Evolutionary conservation across 1,140 invertebrate genomes (phyloP), one percentile per base, ranked within the genome.

Genomic region (Anagrus nilaparvatae): DNA sequence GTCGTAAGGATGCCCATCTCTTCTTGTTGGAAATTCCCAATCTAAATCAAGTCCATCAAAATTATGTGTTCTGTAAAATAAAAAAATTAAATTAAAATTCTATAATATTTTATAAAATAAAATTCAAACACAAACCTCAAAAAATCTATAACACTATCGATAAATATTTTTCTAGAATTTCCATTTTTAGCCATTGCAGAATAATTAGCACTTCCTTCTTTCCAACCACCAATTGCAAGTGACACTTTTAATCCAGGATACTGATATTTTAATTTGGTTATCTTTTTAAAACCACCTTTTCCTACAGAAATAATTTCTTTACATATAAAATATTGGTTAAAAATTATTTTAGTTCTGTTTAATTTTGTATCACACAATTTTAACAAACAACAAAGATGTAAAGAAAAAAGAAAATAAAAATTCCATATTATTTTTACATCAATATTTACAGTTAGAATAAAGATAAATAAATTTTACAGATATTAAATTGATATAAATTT

Each of bases 161-260:
- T 70, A 52, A 91, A 90, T 18, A 53, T 64, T 6, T 62, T 59
- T 42, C 87, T 72, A 6, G 62, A 60, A 3, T 63, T 56, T 0
- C 71, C 56, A 40, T 72, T 71, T 5, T 70, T 65, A 1, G 80
- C 83, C 70, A 93, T 73, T 1, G 61, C 67, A 1, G 86, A 90
- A 58, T 87, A 92, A 52, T 86, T 87, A 14, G 56, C 53, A 0
- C 84, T 87, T 0, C 85, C 87, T 63, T 91, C 85, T 54, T 87
- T 89, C 86, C 87, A 91, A 2, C 88, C 88, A 0, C 89, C 89
- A 27, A 93, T 82, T 7, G 85, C 86, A 3, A 92, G 51, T 2
- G 79, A 74, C 2, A 86, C 72, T 61, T 86, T 89, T 4, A 93
- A 57, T 47, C 79, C 71, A 0, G 84, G 82, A 65, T 87, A 78